Percentiles rank a stretch among this genome's conserved stretches.
Conservation (phyloP, 2,888 invertebrate species). For the Ypsolopha scabrella region DNA sequence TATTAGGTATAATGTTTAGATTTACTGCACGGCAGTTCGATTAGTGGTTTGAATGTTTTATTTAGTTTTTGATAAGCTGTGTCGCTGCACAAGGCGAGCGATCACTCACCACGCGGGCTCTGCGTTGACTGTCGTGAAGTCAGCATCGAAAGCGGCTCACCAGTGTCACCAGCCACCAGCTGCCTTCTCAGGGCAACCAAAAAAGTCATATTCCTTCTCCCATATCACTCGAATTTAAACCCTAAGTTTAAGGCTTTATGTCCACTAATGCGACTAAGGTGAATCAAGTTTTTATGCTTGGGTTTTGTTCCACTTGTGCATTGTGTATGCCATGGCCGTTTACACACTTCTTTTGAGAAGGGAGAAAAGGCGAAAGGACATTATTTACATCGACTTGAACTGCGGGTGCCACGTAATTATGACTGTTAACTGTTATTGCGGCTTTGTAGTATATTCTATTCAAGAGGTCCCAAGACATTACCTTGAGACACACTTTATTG, state of each 20-base stretch:
- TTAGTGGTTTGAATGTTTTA: neutral
- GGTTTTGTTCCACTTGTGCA: constrained; percentile 36
- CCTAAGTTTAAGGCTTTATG: constrained; percentile 4
- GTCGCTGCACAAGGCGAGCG: constrained; percentile 18
- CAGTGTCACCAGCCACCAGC: neutral
- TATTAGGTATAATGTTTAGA: neutral
- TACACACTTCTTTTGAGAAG: constrained; percentile 46
- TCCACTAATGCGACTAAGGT: constrained; percentile 12
- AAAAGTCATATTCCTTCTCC: neutral
- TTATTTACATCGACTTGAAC: constrained; percentile 16
- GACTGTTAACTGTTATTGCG: neutral
- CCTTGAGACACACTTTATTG: neutral
- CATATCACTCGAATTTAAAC: neutral
- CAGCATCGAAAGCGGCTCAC: neutral
- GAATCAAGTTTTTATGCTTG: constrained; percentile 13
- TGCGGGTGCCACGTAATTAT: neutral
- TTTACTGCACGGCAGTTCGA: neutral
- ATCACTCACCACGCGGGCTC: constrained; percentile 19
- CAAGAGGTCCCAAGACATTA: neutral
- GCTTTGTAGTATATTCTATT: neutral
- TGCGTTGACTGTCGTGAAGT: constrained; percentile 43
- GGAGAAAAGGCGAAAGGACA: constrained; percentile 64
- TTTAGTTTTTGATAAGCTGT: neutral
- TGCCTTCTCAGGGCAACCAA: neutral
- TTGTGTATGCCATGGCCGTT: constrained; percentile 54